A percentile compares a stretch with the other conserved stretches of the same genome.
phyloP scores from a whole-genome alignment of 35 echinoderm and acorn worm species.

The Apostichopus parvimensis region DNA sequence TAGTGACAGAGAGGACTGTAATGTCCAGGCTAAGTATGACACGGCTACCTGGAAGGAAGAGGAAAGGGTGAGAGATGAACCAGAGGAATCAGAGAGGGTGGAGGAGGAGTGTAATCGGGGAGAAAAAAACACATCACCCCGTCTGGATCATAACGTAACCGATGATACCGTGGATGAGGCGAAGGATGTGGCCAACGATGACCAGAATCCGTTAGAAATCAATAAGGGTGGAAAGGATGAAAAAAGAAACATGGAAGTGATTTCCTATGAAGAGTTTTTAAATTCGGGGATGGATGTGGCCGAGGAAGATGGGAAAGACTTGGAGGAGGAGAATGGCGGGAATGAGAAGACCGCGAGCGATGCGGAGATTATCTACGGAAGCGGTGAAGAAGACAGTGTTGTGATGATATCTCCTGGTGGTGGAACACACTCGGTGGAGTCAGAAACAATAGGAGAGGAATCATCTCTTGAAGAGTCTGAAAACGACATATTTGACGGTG shows the following conservation, averaged over 20 bases:
- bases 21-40: not conserved
- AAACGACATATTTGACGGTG: not conserved
- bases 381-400: slow-evolving; percentile 12
- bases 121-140: not conserved
- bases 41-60: not conserved
- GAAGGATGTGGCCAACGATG: not conserved
- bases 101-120: not conserved
- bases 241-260: not conserved
- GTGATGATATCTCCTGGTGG: slow-evolving; percentile 15
- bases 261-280: slow-evolving; percentile 48
- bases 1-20: not conserved
- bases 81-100: not conserved
- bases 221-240: not conserved
- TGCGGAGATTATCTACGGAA: not conserved
- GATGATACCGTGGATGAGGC: not conserved
- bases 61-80: not conserved
- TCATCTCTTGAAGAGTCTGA: not conserved
- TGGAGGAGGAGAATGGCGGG: not conserved
- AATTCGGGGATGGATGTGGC: not conserved
- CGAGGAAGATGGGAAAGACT: not conserved
- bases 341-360: not conserved
- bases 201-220: not conserved
- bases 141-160: not conserved
- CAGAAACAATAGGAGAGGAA: not conserved
- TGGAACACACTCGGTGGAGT: not conserved